Conservation (phyloP, 2,797 vertebrate species). For the Eospalax fontanierii region DNA sequence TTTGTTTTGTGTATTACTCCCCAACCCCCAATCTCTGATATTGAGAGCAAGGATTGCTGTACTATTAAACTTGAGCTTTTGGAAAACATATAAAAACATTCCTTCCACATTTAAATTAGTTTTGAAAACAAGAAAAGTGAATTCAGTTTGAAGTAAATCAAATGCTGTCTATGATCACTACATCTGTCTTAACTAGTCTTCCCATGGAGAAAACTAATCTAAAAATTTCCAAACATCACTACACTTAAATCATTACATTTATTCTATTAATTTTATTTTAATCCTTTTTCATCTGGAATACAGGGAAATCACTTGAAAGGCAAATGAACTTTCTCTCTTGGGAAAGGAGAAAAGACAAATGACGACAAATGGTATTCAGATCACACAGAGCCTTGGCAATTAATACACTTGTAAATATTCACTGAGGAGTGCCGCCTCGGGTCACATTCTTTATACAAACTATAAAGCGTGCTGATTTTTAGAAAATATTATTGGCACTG, state of each 20-base stretch:
- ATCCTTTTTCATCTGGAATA: slow-evolving; percentile 61
- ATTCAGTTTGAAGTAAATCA: slow-evolving; percentile 51
- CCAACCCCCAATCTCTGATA: neutral
- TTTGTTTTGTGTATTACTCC: neutral
- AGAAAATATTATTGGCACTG: slow-evolving; percentile 53
- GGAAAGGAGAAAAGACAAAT: slow-evolving; percentile 62
- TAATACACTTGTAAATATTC: slow-evolving; percentile 63
- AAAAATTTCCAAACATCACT: slow-evolving; percentile 56
- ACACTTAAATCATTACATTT: slow-evolving; percentile 68
- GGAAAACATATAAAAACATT: neutral
- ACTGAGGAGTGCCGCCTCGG: slow-evolving; percentile 52
- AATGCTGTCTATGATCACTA: neutral
- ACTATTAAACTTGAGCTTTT: neutral
- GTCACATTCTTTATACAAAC: slow-evolving; percentile 69
- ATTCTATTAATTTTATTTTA: slow-evolving; percentile 62
- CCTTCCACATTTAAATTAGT: slow-evolving; percentile 27
- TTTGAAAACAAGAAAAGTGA: slow-evolving; percentile 49
- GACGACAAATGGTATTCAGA: slow-evolving; percentile 59
- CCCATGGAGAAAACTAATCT: slow-evolving; percentile 54
- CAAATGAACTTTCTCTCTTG: slow-evolving; percentile 60
- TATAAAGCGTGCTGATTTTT: slow-evolving; percentile 67
- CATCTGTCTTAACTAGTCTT: slow-evolving; percentile 35
- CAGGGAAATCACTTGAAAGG: slow-evolving; percentile 72
- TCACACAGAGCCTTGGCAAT: slow-evolving; percentile 68
- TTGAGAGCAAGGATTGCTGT: neutral